Conservation (phyloP, 2,113 vertebrate species). For the Sapayoa aenigma region DNA sequence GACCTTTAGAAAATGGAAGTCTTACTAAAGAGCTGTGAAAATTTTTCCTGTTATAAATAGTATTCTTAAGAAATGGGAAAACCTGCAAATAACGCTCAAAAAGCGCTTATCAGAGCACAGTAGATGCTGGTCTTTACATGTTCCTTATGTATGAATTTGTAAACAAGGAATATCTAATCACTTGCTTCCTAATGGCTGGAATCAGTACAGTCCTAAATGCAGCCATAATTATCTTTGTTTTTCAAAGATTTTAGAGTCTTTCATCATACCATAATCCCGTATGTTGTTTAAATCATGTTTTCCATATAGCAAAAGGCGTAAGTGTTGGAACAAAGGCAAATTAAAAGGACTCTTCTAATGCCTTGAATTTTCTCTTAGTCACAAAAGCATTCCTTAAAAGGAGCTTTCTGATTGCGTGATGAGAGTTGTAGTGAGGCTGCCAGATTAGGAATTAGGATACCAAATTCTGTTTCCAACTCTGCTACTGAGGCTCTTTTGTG, state of each 20-base stretch:
- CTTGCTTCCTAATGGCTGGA: not conserved
- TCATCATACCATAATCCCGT: not conserved
- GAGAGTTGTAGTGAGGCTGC: conserved; percentile 39
- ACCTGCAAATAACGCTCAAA: not conserved
- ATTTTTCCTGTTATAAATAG: not conserved
- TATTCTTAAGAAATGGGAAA: not conserved
- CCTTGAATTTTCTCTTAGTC: conserved; percentile 49
- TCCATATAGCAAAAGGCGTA: not conserved
- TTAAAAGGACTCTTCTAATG: conserved; percentile 4
- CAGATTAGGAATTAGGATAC: conserved; percentile 64
- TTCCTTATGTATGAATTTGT: not conserved
- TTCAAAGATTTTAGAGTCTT: not conserved
- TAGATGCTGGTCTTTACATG: not conserved
- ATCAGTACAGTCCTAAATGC: not conserved
- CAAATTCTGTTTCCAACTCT: conserved; percentile 58
- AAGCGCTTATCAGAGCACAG: not conserved
- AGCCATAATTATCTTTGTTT: not conserved
- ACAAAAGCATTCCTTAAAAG: conserved; percentile 66
- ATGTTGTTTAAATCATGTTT: not conserved
- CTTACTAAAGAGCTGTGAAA: not conserved
- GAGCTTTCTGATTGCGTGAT: conserved; percentile 60
- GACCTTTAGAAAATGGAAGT: not conserved
- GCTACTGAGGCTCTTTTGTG: conserved; percentile 31
- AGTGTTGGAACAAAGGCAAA: conserved; percentile 24
- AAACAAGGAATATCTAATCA: not conserved